These are phyloP conservation scores for Ptycholaimellus sp. DNA, from an alignment of 2,888 invertebrate genomes.

Conservation along the genomic window DNA sequence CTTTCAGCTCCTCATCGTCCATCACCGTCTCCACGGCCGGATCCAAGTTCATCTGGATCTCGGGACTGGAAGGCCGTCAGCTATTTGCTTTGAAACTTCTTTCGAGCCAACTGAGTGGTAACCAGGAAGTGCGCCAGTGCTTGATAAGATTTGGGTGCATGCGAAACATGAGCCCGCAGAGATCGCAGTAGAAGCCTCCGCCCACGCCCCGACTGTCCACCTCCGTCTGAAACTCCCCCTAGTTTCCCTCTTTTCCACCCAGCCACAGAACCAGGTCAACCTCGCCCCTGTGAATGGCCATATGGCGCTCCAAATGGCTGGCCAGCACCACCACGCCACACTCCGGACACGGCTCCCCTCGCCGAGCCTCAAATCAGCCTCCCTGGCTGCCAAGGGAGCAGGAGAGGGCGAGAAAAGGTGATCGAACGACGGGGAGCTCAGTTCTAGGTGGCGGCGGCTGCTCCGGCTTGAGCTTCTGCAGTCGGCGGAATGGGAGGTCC, in stretches of 20 bases:
- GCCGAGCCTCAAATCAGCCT: conserved; percentile 8
- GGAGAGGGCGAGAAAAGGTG: conserved; percentile 6
- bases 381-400: too few species aligned
- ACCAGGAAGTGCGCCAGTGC: conserved; percentile 16
- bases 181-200: conserved; percentile 13
- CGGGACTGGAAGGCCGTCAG: too few species aligned
- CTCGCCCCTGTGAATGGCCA: conserved; percentile 9
- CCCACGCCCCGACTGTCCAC: conserved; percentile 9
- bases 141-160: conserved; percentile 13
- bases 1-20: conserved; percentile 11
- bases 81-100: too few species aligned
- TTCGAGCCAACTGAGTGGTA: too few species aligned
- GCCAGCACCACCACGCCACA: conserved; percentile 13
- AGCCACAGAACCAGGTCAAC: neutral
- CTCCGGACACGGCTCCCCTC: conserved; percentile 10
- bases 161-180: conserved; percentile 16
- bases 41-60: conserved; percentile 10
- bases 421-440: too few species aligned
- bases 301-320: conserved; percentile 11
- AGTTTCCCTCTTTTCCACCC: neutral
- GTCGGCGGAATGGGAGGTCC: too few species aligned
- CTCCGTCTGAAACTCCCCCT: conserved; percentile 8
- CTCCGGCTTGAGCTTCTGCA: neutral
- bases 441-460: too few species aligned
- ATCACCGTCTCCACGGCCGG: conserved; percentile 9